Conservation (phyloP, 2,113 vertebrate species). For the Pontoporia blainvillei region DNA sequence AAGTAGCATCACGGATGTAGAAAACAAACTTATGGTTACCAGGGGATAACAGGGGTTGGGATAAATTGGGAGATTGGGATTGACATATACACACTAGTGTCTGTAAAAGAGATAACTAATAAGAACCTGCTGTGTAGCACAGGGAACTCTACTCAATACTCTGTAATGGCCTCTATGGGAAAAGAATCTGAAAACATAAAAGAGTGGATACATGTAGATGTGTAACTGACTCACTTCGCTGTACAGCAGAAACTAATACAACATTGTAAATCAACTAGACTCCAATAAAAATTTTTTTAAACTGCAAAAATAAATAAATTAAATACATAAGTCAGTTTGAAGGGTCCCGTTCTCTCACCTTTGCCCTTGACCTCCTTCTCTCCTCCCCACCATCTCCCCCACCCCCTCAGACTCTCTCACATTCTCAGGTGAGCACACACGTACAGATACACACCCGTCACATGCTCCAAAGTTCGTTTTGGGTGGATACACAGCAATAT, state of each 20-base stretch:
- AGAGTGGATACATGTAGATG: background rate
- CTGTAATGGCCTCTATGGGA: background rate
- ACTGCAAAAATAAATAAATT: background rate
- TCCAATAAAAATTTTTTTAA: background rate
- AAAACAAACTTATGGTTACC: background rate
- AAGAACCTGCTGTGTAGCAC: background rate
- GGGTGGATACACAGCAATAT: accelerated
- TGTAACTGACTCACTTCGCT: background rate
- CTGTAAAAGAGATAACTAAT: background rate
- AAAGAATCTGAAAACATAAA: too few relatives aligned
- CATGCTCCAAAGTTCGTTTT: background rate
- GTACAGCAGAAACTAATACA: background rate
- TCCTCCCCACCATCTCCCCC: background rate
- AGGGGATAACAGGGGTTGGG: too few relatives aligned
- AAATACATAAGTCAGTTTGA: background rate
- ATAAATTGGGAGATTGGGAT: background rate
- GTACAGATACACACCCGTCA: background rate
- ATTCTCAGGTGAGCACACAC: background rate
- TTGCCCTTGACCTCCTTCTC: background rate
- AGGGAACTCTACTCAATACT: background rate
- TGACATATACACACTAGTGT: background rate
- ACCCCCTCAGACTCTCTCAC: background rate
- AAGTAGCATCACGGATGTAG: background rate
- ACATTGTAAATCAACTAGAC: background rate
- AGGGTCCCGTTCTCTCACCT: background rate